A percentile compares a stretch with the other conserved stretches of the same genome.
Evolutionary conservation across 1,140 invertebrate genomes (phyloP).

Genomic region (Drosophila nebulosa): DNA sequence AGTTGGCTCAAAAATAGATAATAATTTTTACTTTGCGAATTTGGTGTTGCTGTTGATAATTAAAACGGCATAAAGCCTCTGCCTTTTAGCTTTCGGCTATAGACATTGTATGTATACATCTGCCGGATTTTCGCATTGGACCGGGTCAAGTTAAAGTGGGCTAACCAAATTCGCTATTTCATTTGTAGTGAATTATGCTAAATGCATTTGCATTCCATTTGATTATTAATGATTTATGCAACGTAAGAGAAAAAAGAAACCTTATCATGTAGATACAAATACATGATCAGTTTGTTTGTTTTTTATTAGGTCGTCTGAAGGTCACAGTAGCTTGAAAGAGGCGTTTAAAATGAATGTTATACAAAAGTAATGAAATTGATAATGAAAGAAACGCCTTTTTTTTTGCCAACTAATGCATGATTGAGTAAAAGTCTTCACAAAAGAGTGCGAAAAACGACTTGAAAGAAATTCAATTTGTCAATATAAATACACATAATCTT

Average conservation of each 20-base stretch:
- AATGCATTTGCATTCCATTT: slow-evolving; percentile 54
- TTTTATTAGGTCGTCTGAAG: slow-evolving; percentile 4
- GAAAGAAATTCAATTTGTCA: slow-evolving; percentile 11
- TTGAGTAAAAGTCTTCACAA: slow-evolving; percentile 49
- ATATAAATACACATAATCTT: neutral
- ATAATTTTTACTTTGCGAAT: slow-evolving; percentile 21
- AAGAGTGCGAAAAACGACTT: slow-evolving; percentile 6
- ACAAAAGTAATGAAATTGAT: slow-evolving; percentile 9
- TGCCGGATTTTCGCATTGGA: neutral
- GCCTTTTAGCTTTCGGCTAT: slow-evolving; percentile 8
- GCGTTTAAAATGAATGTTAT: slow-evolving; percentile 3
- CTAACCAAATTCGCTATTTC: slow-evolving; percentile 65
- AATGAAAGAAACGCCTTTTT: slow-evolving; percentile 4
- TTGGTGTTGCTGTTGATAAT: slow-evolving; percentile 25
- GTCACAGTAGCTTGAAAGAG: neutral
- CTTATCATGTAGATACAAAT: neutral
- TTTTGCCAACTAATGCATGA: slow-evolving; percentile 51
- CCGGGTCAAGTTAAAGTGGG: slow-evolving; percentile 41
- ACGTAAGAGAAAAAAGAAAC: slow-evolving; percentile 10
- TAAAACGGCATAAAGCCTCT: slow-evolving; percentile 45
- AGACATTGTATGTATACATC: neutral
- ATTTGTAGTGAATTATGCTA: slow-evolving; percentile 59
- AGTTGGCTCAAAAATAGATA: slow-evolving; percentile 18
- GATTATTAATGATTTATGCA: slow-evolving; percentile 20
- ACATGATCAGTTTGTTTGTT: neutral